phyloP scores from a whole-genome alignment of 2,888 invertebrate genomes.

The Frankliniella fusca region DNA sequence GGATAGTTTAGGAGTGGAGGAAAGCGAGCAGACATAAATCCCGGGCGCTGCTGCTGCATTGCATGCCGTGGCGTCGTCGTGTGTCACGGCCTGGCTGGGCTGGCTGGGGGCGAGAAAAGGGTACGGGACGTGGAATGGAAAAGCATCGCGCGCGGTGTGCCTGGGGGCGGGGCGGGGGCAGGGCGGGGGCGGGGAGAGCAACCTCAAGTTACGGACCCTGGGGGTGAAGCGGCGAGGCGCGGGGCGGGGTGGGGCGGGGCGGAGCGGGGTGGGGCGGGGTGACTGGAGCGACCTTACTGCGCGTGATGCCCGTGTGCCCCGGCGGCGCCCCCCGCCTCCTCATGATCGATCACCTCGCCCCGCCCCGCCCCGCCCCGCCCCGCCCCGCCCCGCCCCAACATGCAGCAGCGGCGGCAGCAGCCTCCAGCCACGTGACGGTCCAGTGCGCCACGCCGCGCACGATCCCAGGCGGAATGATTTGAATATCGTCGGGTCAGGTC shows the following conservation, averaged over 20 bases:
- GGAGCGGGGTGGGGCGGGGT: background rate
- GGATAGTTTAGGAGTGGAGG: too few relatives aligned
- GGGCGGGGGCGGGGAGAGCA: background rate
- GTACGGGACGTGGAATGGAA: too few relatives aligned
- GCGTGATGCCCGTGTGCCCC: background rate
- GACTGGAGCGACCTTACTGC: background rate
- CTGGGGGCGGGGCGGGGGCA: background rate
- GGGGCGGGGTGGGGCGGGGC: background rate
- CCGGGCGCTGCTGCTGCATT: too few relatives aligned
- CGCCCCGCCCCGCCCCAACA: too few relatives aligned
- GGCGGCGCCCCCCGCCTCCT: background rate
- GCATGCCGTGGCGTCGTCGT: too few relatives aligned
- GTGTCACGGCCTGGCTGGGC: too few relatives aligned
- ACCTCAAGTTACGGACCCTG: too few relatives aligned
- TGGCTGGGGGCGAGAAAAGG: too few relatives aligned
- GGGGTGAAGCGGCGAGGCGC: background rate
- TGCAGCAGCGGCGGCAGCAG: background rate
- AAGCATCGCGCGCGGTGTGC: too few relatives aligned
- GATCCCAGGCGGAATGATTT: background rate
- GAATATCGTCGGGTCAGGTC: conserved; percentile 21
- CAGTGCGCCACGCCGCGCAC: background rate
- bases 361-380: too few relatives aligned
- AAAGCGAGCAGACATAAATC: too few relatives aligned
- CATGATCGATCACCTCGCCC: background rate
- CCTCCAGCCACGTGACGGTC: conserved; percentile 9